Evolutionary conservation across 2,113 vertebrate genomes (phyloP).

Genomic region (Lamprologus sp.): DNA sequence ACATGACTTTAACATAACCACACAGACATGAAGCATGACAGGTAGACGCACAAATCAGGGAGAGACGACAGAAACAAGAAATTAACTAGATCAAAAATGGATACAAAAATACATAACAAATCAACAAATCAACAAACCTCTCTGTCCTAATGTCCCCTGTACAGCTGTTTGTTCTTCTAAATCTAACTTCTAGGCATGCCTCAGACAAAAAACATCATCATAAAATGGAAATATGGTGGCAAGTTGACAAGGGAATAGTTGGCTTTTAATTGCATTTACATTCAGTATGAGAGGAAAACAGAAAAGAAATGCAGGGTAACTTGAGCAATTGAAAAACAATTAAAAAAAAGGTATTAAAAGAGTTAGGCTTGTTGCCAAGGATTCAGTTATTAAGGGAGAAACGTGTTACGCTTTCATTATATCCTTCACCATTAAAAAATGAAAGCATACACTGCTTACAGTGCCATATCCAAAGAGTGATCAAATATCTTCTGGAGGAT

Average conservation of each 20-base stretch:
- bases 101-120: too few species aligned
- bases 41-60: too few species aligned
- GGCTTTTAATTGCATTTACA: not conserved
- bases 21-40: accelerated
- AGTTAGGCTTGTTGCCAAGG: not conserved
- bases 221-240: not conserved
- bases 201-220: not conserved
- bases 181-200: not conserved
- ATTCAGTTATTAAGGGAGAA: not conserved
- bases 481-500: not conserved
- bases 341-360: not conserved
- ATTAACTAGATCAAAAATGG: too few species aligned
- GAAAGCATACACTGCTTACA: not conserved
- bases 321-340: not conserved
- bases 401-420: not conserved
- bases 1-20: too few species aligned
- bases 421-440: not conserved
- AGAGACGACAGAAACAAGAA: too few species aligned
- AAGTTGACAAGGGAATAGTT: not conserved
- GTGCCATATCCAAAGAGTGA: not conserved
- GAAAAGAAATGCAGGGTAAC: not conserved
- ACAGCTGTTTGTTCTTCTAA: not conserved
- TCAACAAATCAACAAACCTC: not conserved
- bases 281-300: not conserved
- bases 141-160: not conserved